Percentiles rank a stretch among this genome's conserved stretches.
Conservation (phyloP, 2,113 vertebrate species). For the Crypturellus undulatus region DNA sequence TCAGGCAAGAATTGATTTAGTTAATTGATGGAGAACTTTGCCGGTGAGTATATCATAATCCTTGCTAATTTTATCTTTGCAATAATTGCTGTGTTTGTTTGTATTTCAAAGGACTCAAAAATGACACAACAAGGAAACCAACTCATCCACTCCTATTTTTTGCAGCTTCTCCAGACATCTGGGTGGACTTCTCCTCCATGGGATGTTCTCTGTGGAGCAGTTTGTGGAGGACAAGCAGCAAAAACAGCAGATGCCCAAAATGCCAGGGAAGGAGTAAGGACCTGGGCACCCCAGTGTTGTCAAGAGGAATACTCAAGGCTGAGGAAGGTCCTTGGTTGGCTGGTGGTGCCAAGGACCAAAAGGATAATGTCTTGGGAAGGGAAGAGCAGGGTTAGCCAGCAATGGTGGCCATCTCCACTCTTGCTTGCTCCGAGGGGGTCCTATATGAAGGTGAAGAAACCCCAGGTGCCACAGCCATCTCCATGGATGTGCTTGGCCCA, state of each 20-base stretch:
- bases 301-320: background rate
- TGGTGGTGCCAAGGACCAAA: background rate
- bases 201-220: background rate
- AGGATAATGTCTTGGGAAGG: background rate
- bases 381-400: background rate
- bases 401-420: background rate
- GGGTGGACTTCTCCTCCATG: background rate
- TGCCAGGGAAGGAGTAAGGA: background rate
- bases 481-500: background rate
- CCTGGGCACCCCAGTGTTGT: background rate
- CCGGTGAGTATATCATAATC: constrained; percentile 63
- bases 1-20: constrained; percentile 43
- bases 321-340: background rate
- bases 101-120: constrained; percentile 57
- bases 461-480: too few species aligned
- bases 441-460: background rate
- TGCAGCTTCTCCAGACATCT: constrained; percentile 20
- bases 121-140: constrained; percentile 43
- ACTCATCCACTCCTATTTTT: background rate
- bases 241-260: background rate
- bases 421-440: background rate
- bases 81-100: constrained; percentile 56
- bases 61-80: constrained; percentile 57
- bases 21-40: constrained; percentile 65
- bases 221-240: background rate